Conservation (phyloP, 2,797 vertebrate genomes). For the Paedocypris micromegethes region DNA sequence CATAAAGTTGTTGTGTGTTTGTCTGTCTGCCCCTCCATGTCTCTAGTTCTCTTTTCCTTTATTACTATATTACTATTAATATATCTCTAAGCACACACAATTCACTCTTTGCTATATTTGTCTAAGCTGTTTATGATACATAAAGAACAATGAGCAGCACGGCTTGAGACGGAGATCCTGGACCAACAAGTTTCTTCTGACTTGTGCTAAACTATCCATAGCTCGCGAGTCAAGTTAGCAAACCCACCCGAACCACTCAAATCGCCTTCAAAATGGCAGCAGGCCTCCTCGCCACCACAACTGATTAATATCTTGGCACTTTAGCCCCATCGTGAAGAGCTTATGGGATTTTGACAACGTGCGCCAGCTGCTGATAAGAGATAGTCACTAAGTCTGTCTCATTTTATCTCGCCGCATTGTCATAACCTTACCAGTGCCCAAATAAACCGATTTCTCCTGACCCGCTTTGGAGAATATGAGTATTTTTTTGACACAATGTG, state of each 20-base stretch:
- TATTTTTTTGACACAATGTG: constrained; percentile 19
- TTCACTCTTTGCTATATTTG: too few species aligned
- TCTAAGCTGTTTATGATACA: too few species aligned
- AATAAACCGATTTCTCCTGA: constrained; percentile 32
- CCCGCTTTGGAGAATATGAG: constrained; percentile 14
- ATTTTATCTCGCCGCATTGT: constrained; percentile 54
- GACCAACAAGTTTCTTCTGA: too few species aligned
- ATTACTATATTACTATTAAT: too few species aligned
- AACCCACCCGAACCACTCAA: neutral
- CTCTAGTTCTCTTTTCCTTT: too few species aligned
- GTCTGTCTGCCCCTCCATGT: too few species aligned
- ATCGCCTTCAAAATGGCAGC: constrained; percentile 19
- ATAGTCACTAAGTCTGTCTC: constrained; percentile 58
- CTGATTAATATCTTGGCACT: constrained; percentile 18
- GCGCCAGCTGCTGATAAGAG: constrained; percentile 48
- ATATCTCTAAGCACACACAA: too few species aligned
- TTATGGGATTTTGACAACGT: constrained; percentile 41
- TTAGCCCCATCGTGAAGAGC: constrained; percentile 29
- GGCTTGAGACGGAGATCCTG: too few species aligned
- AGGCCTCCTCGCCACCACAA: constrained; percentile 6
- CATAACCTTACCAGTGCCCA: constrained; percentile 44
- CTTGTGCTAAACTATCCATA: too few species aligned
- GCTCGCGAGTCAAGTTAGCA: neutral
- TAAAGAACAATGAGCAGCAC: too few species aligned
- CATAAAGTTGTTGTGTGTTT: too few species aligned